Percentiles rank a stretch among this genome's conserved stretches.
Evolutionary conservation across 2,888 invertebrate genomes (phyloP).

Genomic region (Scaptomyza flava): DNA sequence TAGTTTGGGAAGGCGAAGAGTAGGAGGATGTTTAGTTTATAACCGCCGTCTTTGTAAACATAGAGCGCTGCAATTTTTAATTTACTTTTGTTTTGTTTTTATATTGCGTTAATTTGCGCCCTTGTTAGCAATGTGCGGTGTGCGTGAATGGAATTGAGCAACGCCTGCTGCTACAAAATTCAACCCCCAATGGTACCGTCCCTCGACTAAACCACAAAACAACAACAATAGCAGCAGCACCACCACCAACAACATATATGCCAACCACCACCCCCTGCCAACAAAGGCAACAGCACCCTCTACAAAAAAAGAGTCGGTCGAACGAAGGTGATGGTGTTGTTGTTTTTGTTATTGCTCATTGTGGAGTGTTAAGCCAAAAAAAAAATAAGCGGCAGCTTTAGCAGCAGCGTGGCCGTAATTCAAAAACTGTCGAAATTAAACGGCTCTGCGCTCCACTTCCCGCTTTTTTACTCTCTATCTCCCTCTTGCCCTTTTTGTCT

Average conservation of each 20-base stretch:
- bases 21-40: background rate
- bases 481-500: constrained; percentile 12
- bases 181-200: constrained; percentile 56
- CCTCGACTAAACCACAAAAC: constrained; percentile 6
- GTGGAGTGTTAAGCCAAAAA: constrained; percentile 64
- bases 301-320: constrained; percentile 45
- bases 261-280: constrained; percentile 37
- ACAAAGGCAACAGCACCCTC: constrained; percentile 22
- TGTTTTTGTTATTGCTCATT: constrained; percentile 34
- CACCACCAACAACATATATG: constrained; percentile 27
- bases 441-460: constrained; percentile 66
- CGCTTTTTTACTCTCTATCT: constrained; percentile 22
- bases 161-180: constrained; percentile 53
- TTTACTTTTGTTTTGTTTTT: constrained; percentile 48
- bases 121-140: constrained; percentile 27
- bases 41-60: constrained; percentile 49
- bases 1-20: background rate
- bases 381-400: constrained; percentile 57
- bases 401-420: constrained; percentile 50
- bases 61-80: constrained; percentile 39
- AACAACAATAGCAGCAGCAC: constrained; percentile 38
- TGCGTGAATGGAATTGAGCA: constrained; percentile 42
- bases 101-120: constrained; percentile 55
- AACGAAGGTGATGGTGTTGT: constrained; percentile 59
- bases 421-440: constrained; percentile 78